Evolutionary conservation across 2,797 vertebrate genomes (phyloP).

Genomic region (Euphonia xanthogaster): DNA sequence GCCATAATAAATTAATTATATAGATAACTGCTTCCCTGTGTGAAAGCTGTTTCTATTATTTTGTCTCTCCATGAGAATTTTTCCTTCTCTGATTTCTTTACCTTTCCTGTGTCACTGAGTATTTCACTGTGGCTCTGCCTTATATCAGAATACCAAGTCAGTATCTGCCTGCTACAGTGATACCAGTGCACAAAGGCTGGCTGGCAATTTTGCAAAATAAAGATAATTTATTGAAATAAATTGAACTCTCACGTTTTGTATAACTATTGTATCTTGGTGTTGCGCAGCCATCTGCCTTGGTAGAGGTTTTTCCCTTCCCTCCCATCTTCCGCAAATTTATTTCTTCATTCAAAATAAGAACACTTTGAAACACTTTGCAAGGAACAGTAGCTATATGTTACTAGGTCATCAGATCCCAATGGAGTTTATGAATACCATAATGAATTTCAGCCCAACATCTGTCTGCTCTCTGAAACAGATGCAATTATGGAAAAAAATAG

Average conservation of each 20-base stretch:
- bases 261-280: background rate
- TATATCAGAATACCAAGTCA: background rate
- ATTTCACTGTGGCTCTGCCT: background rate
- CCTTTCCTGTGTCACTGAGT: background rate
- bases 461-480: constrained; percentile 55
- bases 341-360: constrained; percentile 9
- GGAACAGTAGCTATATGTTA: constrained; percentile 49
- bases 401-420: constrained; percentile 49
- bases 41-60: background rate
- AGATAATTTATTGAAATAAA: background rate
- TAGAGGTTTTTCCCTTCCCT: background rate
- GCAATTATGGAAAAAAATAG: constrained; percentile 35
- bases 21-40: background rate
- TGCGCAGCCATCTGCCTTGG: background rate
- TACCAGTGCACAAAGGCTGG: background rate
- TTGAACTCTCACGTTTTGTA: background rate
- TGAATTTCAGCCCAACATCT: constrained; percentile 63
- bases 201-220: background rate
- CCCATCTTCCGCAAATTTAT: background rate
- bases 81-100: background rate
- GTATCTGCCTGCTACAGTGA: background rate
- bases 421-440: constrained; percentile 38
- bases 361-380: background rate
- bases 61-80: background rate
- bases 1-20: background rate